These are phyloP conservation scores for Zoanthus solanderi DNA, from an alignment of 92 coral and sea anemone genomes.

Conservation along the genomic window DNA sequence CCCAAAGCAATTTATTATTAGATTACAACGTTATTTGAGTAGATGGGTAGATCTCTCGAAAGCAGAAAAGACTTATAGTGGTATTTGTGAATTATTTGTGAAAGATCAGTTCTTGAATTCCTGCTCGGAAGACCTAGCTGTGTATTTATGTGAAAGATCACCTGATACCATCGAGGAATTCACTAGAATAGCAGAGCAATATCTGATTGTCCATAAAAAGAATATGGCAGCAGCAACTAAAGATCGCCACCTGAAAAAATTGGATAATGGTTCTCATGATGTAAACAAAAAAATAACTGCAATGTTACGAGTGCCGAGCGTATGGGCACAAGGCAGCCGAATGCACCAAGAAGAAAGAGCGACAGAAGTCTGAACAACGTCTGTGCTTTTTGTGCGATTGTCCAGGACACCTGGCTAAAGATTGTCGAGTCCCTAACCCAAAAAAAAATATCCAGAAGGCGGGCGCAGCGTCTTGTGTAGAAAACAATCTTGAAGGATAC, in stretches of 20 bases:
- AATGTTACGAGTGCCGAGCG: slow-evolving; percentile 52
- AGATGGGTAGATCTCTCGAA: slow-evolving; percentile 65
- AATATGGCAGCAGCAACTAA: background rate
- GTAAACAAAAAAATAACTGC: slow-evolving; percentile 1
- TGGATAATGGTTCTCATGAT: background rate
- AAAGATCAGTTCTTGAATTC: slow-evolving; percentile 63
- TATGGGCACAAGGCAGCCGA: slow-evolving; percentile 62
- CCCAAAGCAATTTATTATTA: slow-evolving; percentile 44
- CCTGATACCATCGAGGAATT: slow-evolving; percentile 25
- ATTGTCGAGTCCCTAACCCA: background rate
- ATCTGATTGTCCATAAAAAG: slow-evolving; percentile 25
- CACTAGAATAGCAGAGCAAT: slow-evolving; percentile 34
- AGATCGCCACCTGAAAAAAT: background rate
- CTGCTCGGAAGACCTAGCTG: slow-evolving; percentile 58
- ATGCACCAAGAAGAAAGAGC: slow-evolving; percentile 23
- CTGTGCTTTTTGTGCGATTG: slow-evolving; percentile 11
- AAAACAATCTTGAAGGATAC: background rate
- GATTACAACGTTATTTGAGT: slow-evolving; percentile 17
- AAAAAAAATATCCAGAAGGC: slow-evolving; percentile 9
- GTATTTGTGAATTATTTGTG: slow-evolving; percentile 57
- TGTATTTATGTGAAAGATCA: slow-evolving; percentile 52
- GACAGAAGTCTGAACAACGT: slow-evolving; percentile 18
- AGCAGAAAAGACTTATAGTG: slow-evolving; percentile 45
- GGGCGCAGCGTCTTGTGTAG: background rate
- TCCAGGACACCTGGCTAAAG: slow-evolving; percentile 29